phyloP scores from a whole-genome alignment of 2,888 invertebrate genomes.

The Athalia cordata region DNA sequence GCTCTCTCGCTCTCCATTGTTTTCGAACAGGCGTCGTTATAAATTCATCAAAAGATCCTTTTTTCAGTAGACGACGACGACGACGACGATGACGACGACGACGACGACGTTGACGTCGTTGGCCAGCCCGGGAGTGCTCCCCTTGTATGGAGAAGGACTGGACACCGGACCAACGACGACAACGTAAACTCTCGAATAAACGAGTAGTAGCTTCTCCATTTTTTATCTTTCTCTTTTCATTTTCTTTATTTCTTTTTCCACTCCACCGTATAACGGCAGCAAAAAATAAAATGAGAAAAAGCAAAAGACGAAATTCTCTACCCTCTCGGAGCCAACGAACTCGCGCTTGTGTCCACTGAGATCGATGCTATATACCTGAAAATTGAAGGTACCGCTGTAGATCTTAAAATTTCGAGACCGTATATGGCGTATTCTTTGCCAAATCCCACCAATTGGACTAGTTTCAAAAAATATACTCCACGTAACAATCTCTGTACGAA shows the following conservation, averaged over 20 bases:
- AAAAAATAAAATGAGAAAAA: background rate
- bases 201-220: background rate
- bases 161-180: slow-evolving; percentile 15
- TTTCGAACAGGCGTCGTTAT: slow-evolving; percentile 37
- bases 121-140: background rate
- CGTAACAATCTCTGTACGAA: too few relatives aligned
- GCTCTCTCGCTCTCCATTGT: slow-evolving; percentile 18
- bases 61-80: background rate
- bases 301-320: background rate
- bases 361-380: too few relatives aligned
- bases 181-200: slow-evolving; percentile 12
- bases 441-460: too few relatives aligned
- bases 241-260: slow-evolving; percentile 22
- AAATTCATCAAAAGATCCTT: slow-evolving; percentile 40
- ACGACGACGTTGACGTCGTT: too few relatives aligned
- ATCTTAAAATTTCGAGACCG: too few relatives aligned
- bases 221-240: background rate
- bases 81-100: background rate
- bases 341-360: too few relatives aligned
- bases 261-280: background rate
- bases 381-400: too few relatives aligned
- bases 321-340: too few relatives aligned
- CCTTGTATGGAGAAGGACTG: slow-evolving; percentile 33
- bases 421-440: too few relatives aligned
- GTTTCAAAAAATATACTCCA: too few relatives aligned